Conservation (phyloP, 2,888 invertebrate species). For the Lasius platythorax region DNA sequence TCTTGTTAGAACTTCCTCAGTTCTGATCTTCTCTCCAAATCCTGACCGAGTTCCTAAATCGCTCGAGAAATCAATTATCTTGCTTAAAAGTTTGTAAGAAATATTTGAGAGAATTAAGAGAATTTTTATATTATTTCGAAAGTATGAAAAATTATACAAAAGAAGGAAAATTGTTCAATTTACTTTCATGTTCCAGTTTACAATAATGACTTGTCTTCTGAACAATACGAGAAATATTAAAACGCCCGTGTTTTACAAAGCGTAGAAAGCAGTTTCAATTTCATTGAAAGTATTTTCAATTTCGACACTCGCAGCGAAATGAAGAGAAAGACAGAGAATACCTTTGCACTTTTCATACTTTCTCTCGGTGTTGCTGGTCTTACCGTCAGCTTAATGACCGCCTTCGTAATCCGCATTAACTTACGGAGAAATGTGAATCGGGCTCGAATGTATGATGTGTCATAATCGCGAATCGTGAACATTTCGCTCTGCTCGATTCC, state of each 20-base stretch:
- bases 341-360: conserved; percentile 40
- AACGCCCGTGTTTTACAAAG: not conserved
- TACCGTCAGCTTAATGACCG: not conserved
- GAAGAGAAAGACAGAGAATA: conserved; percentile 1
- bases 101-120: not conserved
- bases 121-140: not conserved
- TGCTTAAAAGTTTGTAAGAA: no score
- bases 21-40: not conserved
- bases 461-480: conserved; percentile 17
- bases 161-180: not conserved
- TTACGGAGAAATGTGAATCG: conserved; percentile 16
- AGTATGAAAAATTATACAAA: not conserved
- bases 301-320: not conserved
- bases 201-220: not conserved
- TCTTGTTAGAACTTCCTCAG: not conserved
- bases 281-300: conserved; percentile 37
- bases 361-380: conserved; percentile 26
- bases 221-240: conserved; percentile 4
- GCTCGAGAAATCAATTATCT: not conserved
- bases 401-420: conserved; percentile 16
- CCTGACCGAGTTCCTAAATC: not conserved
- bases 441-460: conserved; percentile 28
- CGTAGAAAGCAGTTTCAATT: conserved; percentile 23
- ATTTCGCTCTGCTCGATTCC: not conserved
- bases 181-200: not conserved